A percentile compares a stretch with the other conserved stretches of the same genome.
Evolutionary conservation across 1,140 invertebrate genomes (phyloP).

Genomic region (Drosophila lini): DNA sequence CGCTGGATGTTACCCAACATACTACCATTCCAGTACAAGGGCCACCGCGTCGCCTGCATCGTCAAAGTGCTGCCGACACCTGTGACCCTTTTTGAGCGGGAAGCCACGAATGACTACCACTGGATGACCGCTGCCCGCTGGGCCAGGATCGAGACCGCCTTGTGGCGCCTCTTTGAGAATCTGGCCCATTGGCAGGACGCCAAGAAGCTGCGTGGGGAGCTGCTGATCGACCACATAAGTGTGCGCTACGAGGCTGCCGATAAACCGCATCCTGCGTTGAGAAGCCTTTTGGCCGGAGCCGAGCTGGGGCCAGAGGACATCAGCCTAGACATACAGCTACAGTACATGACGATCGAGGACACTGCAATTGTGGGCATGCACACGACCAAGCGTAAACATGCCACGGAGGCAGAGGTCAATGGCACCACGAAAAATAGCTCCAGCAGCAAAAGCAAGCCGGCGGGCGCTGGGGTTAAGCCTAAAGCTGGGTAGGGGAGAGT

Average conservation of each 20-base stretch:
- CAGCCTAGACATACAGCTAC: constrained; percentile 31
- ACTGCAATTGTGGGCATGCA: not conserved
- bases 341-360: constrained; percentile 46
- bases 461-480: not conserved
- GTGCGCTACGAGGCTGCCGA: constrained; percentile 28
- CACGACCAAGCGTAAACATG: constrained; percentile 17
- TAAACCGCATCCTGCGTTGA: not conserved
- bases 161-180: constrained; percentile 39
- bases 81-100: constrained; percentile 23
- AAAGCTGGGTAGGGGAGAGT: constrained; percentile 4
- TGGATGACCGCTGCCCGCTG: constrained; percentile 61
- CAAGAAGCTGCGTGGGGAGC: constrained; percentile 17
- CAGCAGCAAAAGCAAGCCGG: not conserved
- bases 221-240: constrained; percentile 55
- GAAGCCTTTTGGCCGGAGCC: constrained; percentile 7
- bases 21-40: constrained; percentile 38
- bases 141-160: constrained; percentile 34
- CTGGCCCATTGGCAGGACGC: constrained; percentile 20
- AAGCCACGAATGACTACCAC: constrained; percentile 40
- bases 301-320: constrained; percentile 6
- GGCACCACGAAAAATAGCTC: not conserved
- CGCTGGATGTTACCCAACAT: not conserved
- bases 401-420: constrained; percentile 8
- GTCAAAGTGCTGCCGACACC: constrained; percentile 52
- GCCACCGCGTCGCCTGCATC: constrained; percentile 37